phyloP scores from a whole-genome alignment of 2,797 vertebrate species.

The Arctocebus calabarensis region DNA sequence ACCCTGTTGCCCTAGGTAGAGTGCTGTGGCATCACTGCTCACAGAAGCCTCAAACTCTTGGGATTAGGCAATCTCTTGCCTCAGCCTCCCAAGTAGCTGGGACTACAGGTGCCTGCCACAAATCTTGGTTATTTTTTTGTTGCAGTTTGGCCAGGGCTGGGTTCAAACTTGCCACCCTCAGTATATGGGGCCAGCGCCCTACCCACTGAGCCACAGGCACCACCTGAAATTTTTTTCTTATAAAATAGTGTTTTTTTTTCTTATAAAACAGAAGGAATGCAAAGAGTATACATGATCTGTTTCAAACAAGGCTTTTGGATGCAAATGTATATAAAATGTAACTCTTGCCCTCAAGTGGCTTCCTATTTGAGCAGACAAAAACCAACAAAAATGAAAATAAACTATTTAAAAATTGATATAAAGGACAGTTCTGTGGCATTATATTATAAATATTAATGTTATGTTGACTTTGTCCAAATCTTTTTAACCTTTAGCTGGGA shows the following conservation, averaged over 20 bases:
- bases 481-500: conserved; percentile 9
- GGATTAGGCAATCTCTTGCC: too few species aligned
- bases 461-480: not conserved
- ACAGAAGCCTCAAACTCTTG: too few species aligned
- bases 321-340: not conserved
- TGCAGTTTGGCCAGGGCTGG: too few species aligned
- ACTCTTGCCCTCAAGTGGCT: not conserved
- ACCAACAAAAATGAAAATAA: not conserved
- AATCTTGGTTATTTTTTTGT: too few species aligned
- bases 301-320: not conserved
- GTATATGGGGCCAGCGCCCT: too few species aligned
- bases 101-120: too few species aligned
- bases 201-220: too few species aligned
- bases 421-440: not conserved
- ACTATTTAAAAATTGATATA: not conserved
- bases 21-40: too few species aligned
- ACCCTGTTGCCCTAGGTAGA: too few species aligned
- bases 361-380: not conserved
- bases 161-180: too few species aligned
- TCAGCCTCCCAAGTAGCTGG: too few species aligned
- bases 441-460: not conserved
- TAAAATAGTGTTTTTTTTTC: not conserved
- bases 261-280: not conserved
- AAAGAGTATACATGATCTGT: not conserved
- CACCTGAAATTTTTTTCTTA: not conserved